Percentiles rank a stretch among this genome's conserved stretches.
Conservation (phyloP, 92 coral and sea anemone species). For the Virgularia gustaviana region DNA sequence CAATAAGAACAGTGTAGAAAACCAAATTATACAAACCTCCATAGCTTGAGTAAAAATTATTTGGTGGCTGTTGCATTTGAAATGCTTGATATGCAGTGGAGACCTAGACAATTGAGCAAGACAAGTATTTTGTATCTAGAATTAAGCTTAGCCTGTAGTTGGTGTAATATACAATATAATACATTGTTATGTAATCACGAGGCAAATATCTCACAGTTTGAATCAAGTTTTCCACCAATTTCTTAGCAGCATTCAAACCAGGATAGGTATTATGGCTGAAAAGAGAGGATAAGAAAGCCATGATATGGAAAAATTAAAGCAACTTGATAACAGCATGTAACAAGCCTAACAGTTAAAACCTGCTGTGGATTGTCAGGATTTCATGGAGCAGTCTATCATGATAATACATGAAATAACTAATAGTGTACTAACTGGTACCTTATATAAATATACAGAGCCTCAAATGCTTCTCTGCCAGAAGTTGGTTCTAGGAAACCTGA, state of each 20-base stretch:
- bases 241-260: slow-evolving; percentile 93
- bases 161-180: background rate
- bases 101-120: slow-evolving; percentile 52
- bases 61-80: slow-evolving; percentile 65
- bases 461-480: slow-evolving; percentile 98
- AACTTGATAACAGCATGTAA: too few species aligned
- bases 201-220: slow-evolving; percentile 66
- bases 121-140: background rate
- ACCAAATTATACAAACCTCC: slow-evolving; percentile 39
- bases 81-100: slow-evolving; percentile 76
- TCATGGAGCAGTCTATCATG: background rate
- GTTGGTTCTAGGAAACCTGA: slow-evolving; percentile 97
- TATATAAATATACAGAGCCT: slow-evolving; percentile 84
- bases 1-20: too few species aligned
- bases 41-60: slow-evolving; percentile 51
- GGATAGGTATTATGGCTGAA: slow-evolving; percentile 78
- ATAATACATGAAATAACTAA: background rate
- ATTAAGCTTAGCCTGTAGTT: background rate
- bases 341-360: background rate
- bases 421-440: slow-evolving; percentile 61
- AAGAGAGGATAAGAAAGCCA: background rate
- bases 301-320: background rate
- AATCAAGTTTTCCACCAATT: slow-evolving; percentile 81
- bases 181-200: background rate
- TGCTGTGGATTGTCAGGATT: background rate